Conservation (phyloP, 2,113 vertebrate genomes). For the Crypturellus undulatus region DNA sequence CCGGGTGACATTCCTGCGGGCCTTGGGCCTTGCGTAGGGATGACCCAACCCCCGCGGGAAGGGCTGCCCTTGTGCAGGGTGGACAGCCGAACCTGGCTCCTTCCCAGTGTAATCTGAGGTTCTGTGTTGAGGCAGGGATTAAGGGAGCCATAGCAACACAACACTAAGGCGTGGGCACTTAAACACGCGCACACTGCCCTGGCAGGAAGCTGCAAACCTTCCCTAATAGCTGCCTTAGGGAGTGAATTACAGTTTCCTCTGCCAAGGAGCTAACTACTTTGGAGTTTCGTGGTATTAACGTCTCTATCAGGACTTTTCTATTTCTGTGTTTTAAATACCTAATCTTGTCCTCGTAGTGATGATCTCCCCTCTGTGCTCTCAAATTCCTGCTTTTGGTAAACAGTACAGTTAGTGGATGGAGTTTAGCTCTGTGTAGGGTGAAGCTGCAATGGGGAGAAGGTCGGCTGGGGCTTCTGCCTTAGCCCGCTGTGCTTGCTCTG, state of each 20-base stretch:
- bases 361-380: not conserved
- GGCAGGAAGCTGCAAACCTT: conserved; percentile 47
- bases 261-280: conserved; percentile 1
- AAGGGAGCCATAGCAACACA: conserved; percentile 58
- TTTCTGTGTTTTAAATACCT: not conserved
- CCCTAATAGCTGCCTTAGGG: not conserved
- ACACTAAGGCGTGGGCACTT: not conserved
- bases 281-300: not conserved
- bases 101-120: not conserved
- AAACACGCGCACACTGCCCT: not conserved
- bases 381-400: conserved; percentile 34
- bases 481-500: not conserved
- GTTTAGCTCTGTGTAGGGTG: not conserved
- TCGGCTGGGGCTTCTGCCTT: not conserved
- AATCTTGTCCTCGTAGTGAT: not conserved
- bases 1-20: conserved; percentile 43
- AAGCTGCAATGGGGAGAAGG: not conserved
- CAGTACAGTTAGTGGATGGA: not conserved
- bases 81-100: not conserved
- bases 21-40: not conserved
- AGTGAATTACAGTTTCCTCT: conserved; percentile 15
- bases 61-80: conserved; percentile 30
- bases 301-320: not conserved
- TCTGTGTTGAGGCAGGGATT: not conserved
- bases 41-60: not conserved